phyloP scores from a whole-genome alignment of 2,888 invertebrate genomes.

The Drosophila testacea region DNA sequence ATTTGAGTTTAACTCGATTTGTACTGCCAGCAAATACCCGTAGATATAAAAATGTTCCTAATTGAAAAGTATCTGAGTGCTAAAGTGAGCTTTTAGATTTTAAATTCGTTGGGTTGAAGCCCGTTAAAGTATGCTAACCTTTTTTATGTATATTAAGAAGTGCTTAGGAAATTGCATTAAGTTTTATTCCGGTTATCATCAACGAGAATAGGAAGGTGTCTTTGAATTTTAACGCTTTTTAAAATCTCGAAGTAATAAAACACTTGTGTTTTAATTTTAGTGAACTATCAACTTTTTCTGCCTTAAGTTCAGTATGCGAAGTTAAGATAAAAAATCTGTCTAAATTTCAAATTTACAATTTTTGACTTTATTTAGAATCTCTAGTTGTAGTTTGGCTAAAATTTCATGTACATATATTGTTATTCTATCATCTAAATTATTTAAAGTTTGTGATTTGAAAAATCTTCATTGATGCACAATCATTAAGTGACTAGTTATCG shows the following conservation, averaged over 20 bases:
- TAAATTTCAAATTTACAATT: no score
- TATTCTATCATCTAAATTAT: neutral
- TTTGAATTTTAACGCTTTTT: no score
- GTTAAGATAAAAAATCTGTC: neutral
- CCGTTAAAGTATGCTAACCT: slow-evolving; percentile 13
- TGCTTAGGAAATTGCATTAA: neutral
- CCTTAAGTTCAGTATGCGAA: no score
- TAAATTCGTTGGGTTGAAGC: neutral
- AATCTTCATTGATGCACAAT: slow-evolving; percentile 22
- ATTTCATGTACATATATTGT: neutral
- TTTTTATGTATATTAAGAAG: slow-evolving; percentile 7
- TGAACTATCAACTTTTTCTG: no score
- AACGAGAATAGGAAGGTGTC: no score
- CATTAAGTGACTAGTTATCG: slow-evolving; percentile 42
- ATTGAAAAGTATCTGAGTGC: slow-evolving; percentile 50
- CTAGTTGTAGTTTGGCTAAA: neutral
- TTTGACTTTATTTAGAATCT: neutral
- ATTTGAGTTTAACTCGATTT: slow-evolving; percentile 66
- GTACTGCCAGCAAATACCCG: slow-evolving; percentile 36
- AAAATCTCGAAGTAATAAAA: no score
- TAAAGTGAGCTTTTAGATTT: slow-evolving; percentile 11
- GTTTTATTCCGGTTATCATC: neutral
- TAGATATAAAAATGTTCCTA: slow-evolving; percentile 35
- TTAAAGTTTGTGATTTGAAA: neutral
- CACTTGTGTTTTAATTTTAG: no score